Conservation (phyloP, 2,888 invertebrate genomes). For the Sicus ferrugineus region DNA sequence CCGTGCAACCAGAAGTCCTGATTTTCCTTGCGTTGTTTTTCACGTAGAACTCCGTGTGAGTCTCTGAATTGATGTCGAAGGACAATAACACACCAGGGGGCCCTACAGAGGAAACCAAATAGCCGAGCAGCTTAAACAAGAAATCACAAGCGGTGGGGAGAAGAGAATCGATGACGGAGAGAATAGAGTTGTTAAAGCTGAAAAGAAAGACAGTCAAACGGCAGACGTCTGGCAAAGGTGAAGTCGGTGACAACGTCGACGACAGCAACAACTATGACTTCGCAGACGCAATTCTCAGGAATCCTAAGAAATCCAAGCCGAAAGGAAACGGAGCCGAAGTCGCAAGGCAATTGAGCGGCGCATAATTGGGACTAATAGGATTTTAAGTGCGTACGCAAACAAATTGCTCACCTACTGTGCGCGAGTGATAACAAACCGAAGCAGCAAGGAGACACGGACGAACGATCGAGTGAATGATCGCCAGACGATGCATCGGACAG, state of each 20-base stretch:
- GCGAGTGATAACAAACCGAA: constrained; percentile 41
- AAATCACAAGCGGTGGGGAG: constrained; percentile 8
- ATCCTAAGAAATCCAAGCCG: constrained; percentile 12
- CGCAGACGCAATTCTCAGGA: constrained; percentile 13
- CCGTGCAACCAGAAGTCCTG: constrained; percentile 34
- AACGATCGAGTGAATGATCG: constrained; percentile 9
- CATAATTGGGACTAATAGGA: constrained; percentile 63
- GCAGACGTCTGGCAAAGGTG: constrained; percentile 29
- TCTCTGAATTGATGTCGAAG: constrained; percentile 57
- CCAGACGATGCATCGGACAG: neutral
- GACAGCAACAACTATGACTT: constrained; percentile 5
- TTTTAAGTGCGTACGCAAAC: constrained; percentile 59
- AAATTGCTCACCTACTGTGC: constrained; percentile 56
- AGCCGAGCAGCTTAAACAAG: neutral
- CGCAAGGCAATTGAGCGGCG: constrained; percentile 54
- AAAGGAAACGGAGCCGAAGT: neutral
- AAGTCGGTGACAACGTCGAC: neutral
- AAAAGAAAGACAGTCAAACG: constrained; percentile 2
- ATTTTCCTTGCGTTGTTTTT: neutral
- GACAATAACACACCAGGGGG: constrained; percentile 52
- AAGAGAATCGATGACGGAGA: neutral
- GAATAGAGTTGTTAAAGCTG: constrained; percentile 21
- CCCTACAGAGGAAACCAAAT: constrained; percentile 16
- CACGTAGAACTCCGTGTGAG: neutral
- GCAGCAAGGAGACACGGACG: constrained; percentile 18